These are phyloP conservation scores for Heterochromis multidens DNA, from an alignment of 2,113 vertebrate genomes.

Conservation along the genomic window DNA sequence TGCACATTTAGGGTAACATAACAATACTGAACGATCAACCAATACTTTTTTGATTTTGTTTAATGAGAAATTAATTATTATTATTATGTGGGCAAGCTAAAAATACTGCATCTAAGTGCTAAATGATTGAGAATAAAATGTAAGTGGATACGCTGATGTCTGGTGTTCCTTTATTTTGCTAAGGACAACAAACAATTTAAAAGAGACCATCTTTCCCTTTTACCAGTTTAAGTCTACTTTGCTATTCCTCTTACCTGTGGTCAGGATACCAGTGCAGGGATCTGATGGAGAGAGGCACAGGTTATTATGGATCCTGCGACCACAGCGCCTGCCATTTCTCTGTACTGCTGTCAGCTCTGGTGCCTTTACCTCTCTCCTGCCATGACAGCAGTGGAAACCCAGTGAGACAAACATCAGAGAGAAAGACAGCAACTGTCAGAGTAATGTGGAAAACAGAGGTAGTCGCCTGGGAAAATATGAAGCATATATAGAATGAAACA, in stretches of 20 bases:
- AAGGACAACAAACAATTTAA: not conserved
- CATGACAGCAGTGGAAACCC: constrained; percentile 28
- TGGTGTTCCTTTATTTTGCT: not conserved
- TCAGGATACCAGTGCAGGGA: constrained; percentile 77
- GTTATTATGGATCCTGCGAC: constrained; percentile 81
- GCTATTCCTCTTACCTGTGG: constrained; percentile 73
- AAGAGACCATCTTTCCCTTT: not conserved
- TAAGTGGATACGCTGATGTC: fast-evolving
- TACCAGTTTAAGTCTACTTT: not conserved
- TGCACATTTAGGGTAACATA: fast-evolving
- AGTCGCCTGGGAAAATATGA: not conserved
- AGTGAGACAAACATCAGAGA: constrained; percentile 40
- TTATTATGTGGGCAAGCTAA: not conserved
- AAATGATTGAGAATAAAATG: fast-evolving
- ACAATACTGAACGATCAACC: not conserved
- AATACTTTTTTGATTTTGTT: not conserved
- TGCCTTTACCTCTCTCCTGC: constrained; percentile 76
- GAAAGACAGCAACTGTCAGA: constrained; percentile 58
- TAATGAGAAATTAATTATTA: not conserved
- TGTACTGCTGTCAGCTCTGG: constrained; percentile 61
- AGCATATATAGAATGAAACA: not conserved
- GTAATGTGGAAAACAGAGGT: not conserved
- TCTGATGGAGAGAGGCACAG: constrained; percentile 80
- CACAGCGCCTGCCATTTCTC: constrained; percentile 76
- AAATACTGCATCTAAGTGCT: not conserved